These are phyloP conservation scores for Thelaira solivaga DNA, from an alignment of 2,888 invertebrate genomes.

Conservation along the genomic window DNA sequence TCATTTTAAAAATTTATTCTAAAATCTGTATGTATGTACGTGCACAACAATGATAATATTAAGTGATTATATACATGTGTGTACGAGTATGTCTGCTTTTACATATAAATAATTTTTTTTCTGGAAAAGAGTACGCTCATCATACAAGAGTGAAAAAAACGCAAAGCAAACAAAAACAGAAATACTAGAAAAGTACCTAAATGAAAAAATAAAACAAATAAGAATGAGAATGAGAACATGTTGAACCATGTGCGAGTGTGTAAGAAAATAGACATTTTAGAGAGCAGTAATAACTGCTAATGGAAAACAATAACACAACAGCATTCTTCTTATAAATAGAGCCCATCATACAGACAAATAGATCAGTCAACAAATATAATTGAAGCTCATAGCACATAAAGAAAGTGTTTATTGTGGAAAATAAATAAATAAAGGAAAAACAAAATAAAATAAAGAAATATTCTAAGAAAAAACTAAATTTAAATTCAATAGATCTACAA, in stretches of 20 bases:
- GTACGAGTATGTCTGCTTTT: too few species aligned
- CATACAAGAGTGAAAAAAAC: not conserved
- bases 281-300: slow-evolving; percentile 28
- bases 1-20: not conserved
- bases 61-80: too few species aligned
- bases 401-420: not conserved
- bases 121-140: not conserved
- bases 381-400: slow-evolving; percentile 4
- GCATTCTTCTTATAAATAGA: slow-evolving; percentile 58
- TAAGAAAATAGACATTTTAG: not conserved
- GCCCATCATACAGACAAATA: slow-evolving; percentile 27
- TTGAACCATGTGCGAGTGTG: not conserved
- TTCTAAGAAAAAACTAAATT: not conserved
- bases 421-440: not conserved
- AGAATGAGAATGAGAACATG: not conserved
- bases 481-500: slow-evolving; percentile 5
- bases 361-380: slow-evolving; percentile 59
- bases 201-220: too few species aligned
- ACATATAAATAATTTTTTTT: too few species aligned
- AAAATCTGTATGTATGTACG: too few species aligned
- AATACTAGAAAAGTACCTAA: too few species aligned
- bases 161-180: not conserved
- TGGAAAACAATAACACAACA: slow-evolving; percentile 43
- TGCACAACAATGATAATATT: too few species aligned
- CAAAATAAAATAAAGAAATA: not conserved